phyloP scores from a whole-genome alignment of 2,797 vertebrate genomes.

The Schizopygopsis malacanthus region DNA sequence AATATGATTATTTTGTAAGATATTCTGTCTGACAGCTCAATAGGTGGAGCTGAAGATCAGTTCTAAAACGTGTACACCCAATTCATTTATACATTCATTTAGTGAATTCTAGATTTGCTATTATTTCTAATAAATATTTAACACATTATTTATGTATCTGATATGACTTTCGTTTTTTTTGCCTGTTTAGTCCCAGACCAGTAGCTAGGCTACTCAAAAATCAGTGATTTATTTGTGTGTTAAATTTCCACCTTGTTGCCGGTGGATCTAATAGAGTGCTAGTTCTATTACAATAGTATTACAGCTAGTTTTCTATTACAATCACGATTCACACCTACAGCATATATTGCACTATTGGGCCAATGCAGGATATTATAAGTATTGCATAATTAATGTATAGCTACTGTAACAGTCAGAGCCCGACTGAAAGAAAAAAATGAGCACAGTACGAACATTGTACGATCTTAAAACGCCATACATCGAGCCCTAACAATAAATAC shows the following conservation, averaged over 20 bases:
- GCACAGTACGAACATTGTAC: background rate
- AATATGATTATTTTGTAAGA: background rate
- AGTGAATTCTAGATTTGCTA: background rate
- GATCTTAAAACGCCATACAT: background rate
- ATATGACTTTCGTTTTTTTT: background rate
- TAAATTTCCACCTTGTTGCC: background rate
- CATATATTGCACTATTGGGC: background rate
- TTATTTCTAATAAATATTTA: conserved; percentile 11
- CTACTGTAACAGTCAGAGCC: background rate
- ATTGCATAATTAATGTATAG: background rate
- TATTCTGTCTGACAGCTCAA: background rate
- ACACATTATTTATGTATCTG: background rate
- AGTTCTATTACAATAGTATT: background rate
- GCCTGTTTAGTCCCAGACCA: background rate
- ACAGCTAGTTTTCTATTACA: background rate
- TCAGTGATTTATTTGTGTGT: background rate
- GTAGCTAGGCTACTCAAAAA: background rate
- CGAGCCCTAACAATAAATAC: conserved; percentile 3
- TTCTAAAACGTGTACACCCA: background rate
- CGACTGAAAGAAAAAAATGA: background rate
- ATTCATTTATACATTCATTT: background rate
- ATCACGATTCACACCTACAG: background rate
- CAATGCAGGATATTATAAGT: background rate
- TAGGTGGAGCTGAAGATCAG: background rate
- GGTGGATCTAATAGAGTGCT: background rate